phyloP scores from a whole-genome alignment of 64 coral and sea anemone species.

The Montipora capricornis region DNA sequence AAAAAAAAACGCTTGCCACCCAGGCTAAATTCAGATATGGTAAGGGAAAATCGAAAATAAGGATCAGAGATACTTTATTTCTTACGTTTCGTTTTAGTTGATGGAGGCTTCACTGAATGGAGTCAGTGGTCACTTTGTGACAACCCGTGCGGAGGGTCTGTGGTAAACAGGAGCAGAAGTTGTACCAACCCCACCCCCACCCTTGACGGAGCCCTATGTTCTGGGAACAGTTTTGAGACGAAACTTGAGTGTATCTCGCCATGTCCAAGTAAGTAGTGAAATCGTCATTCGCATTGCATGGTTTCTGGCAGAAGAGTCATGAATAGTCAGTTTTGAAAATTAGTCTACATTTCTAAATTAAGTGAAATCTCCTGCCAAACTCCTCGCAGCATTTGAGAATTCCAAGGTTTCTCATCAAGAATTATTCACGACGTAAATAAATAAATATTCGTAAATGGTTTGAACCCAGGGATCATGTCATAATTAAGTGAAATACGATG shows the following conservation, averaged over 20 bases:
- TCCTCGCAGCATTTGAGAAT: too few species aligned
- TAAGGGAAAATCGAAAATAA: neutral
- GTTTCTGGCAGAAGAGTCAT: too few species aligned
- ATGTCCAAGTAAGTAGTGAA: conserved; percentile 83
- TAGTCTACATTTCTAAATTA: too few species aligned
- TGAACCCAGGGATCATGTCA: too few species aligned
- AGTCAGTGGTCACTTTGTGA: conserved; percentile 98
- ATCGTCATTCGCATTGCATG: neutral
- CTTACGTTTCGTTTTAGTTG: conserved; percentile 28
- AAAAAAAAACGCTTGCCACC: too few species aligned
- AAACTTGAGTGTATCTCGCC: conserved; percentile 97
- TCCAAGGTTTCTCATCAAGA: neutral
- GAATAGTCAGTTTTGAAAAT: too few species aligned
- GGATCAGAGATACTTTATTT: neutral
- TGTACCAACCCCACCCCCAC: conserved; percentile 88
- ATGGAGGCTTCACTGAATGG: conserved; percentile 94
- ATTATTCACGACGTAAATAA: neutral
- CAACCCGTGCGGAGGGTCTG: conserved; percentile 92
- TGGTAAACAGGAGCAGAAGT: conserved; percentile 83
- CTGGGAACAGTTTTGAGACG: conserved; percentile 53
- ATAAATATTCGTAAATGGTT: too few species aligned
- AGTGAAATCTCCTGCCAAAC: too few species aligned
- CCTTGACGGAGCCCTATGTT: conserved; percentile 78
- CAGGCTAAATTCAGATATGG: too few species aligned
- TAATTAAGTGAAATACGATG: too few species aligned